Conservation (phyloP, 2,113 vertebrate genomes). For the Xenus cinereus region DNA sequence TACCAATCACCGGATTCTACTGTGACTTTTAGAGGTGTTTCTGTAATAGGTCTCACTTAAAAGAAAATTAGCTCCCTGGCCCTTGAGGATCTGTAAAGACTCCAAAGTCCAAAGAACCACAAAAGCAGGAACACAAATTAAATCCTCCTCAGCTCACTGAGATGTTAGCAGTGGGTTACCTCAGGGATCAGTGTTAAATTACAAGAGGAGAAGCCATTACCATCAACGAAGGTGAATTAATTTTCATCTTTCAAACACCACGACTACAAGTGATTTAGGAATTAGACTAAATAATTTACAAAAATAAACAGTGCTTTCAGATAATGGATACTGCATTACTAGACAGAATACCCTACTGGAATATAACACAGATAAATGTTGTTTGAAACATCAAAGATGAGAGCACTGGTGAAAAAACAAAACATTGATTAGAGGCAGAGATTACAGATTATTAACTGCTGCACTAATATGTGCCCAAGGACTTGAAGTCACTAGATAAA, state of each 20-base stretch:
- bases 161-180: neutral
- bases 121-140: neutral
- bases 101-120: neutral
- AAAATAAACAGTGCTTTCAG: neutral
- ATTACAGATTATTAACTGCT: neutral
- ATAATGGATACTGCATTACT: neutral
- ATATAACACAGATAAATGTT: neutral
- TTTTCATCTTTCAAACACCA: neutral
- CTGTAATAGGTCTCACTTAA: neutral
- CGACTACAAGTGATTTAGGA: neutral
- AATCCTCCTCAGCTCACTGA: neutral
- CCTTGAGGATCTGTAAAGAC: neutral
- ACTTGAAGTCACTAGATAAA: neutral
- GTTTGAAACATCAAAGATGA: neutral
- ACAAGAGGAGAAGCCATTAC: neutral
- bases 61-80: neutral
- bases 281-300: neutral
- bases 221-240: neutral
- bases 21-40: neutral
- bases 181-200: neutral
- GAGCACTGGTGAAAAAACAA: neutral
- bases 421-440: neutral
- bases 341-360: neutral
- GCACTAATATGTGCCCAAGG: neutral
- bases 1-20: neutral